Conservation (phyloP, 2,113 vertebrate genomes). For the Anolis carolinensis region DNA sequence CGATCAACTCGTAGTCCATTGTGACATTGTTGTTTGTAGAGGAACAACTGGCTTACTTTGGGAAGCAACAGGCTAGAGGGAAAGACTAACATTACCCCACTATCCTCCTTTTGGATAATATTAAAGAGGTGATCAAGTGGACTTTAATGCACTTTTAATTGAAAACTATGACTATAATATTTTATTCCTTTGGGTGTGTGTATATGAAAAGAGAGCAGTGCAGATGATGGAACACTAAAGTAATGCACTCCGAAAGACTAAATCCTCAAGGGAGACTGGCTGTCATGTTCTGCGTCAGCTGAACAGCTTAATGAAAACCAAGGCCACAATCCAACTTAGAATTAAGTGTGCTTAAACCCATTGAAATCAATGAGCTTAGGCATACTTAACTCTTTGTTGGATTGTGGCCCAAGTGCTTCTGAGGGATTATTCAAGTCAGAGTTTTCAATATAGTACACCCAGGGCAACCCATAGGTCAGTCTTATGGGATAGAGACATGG, state of each 20-base stretch:
- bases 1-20: not conserved
- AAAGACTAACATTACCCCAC: not conserved
- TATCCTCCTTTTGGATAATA: not conserved
- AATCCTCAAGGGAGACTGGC: not conserved
- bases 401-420: not conserved
- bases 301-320: constrained; percentile 2
- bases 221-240: not conserved
- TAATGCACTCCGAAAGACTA: not conserved
- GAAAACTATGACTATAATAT: not conserved
- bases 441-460: not conserved
- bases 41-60: not conserved
- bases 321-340: constrained; percentile 3
- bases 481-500: not conserved
- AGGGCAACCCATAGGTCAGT: not conserved
- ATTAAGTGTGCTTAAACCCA: constrained; percentile 2
- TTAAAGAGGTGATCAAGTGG: not conserved
- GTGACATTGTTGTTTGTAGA: not conserved
- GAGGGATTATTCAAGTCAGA: not conserved
- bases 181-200: not conserved
- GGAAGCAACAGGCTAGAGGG: not conserved
- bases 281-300: not conserved
- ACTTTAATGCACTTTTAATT: not conserved
- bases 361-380: not conserved
- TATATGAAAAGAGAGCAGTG: not conserved
- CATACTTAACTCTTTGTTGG: constrained; percentile 6